A percentile compares a stretch with the other conserved stretches of the same genome.
Evolutionary conservation across 2,888 invertebrate species (phyloP).

Genomic region (Polylopha cassiicola): DNA sequence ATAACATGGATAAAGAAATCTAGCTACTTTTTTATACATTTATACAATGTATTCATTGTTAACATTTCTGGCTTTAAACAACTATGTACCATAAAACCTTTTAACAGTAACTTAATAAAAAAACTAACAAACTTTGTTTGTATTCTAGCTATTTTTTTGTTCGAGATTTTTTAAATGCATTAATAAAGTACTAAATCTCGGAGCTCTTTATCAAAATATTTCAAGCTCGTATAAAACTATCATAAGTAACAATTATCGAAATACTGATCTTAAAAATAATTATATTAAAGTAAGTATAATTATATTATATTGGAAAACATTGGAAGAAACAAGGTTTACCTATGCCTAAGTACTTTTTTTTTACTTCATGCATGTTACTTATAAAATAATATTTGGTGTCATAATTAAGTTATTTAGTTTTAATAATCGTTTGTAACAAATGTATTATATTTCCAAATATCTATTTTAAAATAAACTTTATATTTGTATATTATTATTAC

Average conservation of each 20-base stretch:
- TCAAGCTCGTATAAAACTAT: too few relatives aligned
- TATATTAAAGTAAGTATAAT: conserved; percentile 34
- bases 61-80: conserved; percentile 2
- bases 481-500: too few relatives aligned
- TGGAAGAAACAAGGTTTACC: conserved; percentile 34
- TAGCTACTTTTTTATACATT: conserved; percentile 10
- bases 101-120: conserved; percentile 32
- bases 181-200: conserved; percentile 13
- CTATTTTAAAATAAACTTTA: too few relatives aligned
- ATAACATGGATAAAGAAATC: conserved; percentile 6
- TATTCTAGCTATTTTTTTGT: conserved; percentile 47
- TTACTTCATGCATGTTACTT: too few relatives aligned
- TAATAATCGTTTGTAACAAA: too few relatives aligned
- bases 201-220: too few relatives aligned
- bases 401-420: too few relatives aligned
- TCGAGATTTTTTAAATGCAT: conserved; percentile 39
- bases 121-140: conserved; percentile 40
- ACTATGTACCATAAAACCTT: conserved; percentile 26
- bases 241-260: background rate
- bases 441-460: too few relatives aligned
- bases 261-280: conserved; percentile 9
- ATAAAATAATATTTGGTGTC: too few relatives aligned
- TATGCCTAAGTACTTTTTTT: conserved; percentile 12
- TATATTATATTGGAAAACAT: conserved; percentile 32
- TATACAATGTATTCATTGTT: conserved; percentile 6